Evolutionary conservation across 2,888 invertebrate species (phyloP).

Genomic region (Noctua pronuba): DNA sequence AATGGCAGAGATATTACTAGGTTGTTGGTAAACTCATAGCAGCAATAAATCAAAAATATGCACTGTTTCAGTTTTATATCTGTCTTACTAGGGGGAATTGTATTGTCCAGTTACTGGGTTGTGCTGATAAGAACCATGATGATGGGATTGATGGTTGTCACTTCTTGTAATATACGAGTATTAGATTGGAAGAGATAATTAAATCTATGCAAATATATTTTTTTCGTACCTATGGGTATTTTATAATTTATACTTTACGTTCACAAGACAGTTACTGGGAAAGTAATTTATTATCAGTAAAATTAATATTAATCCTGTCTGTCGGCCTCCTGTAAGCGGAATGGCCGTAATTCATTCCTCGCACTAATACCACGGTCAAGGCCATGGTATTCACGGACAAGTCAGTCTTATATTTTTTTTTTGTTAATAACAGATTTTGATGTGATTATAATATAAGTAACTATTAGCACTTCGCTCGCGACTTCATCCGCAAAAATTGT

Average conservation of each 20-base stretch:
- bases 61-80: neutral
- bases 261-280: neutral
- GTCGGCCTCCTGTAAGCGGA: neutral
- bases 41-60: neutral
- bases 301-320: constrained; percentile 13
- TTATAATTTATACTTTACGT: neutral
- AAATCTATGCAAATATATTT: neutral
- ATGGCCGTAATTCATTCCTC: constrained; percentile 2
- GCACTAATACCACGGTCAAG: constrained; percentile 9
- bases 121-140: neutral
- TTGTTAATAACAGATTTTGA: neutral
- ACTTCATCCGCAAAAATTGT: no score
- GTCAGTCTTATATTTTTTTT: neutral
- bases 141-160: neutral
- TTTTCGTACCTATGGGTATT: neutral
- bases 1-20: neutral
- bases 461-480: no score
- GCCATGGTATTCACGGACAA: constrained; percentile 6
- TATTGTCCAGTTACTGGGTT: neutral
- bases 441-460: neutral
- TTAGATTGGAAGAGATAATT: neutral
- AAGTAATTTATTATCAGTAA: neutral
- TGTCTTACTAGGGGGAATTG: neutral
- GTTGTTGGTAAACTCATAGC: neutral
- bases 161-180: neutral